Conservation (phyloP, 1,140 invertebrate species). For the Pinna nobilis region DNA sequence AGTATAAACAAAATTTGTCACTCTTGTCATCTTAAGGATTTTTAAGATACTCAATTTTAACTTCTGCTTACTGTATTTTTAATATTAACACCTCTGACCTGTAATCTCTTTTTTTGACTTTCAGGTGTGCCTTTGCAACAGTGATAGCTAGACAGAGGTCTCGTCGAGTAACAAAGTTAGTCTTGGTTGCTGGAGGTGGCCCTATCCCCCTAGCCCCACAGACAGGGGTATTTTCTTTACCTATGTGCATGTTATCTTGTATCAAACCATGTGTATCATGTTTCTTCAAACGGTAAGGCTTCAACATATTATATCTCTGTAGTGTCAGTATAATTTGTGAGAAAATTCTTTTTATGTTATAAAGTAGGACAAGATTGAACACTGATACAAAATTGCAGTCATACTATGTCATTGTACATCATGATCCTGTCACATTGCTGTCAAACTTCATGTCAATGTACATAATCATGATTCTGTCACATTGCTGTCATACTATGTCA, state of each 20-base stretch:
- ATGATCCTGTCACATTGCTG: too few relatives aligned
- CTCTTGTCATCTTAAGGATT: too few relatives aligned
- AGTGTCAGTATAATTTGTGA: background rate
- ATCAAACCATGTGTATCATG: constrained; percentile 73
- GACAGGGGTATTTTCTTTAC: constrained; percentile 75
- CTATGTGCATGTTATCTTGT: constrained; percentile 70
- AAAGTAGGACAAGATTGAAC: too few relatives aligned
- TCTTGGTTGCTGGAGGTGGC: constrained; percentile 83
- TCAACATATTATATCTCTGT: background rate
- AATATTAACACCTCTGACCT: too few relatives aligned
- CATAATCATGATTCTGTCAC: too few relatives aligned
- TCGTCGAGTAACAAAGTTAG: constrained; percentile 79
- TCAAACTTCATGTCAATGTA: too few relatives aligned
- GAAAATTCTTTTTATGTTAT: background rate
- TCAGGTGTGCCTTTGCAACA: constrained; percentile 82
- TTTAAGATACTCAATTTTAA: too few relatives aligned
- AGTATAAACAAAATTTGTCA: too few relatives aligned
- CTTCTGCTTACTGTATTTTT: too few relatives aligned
- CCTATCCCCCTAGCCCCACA: constrained; percentile 83
- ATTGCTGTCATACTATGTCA: too few relatives aligned
- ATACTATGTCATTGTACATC: too few relatives aligned
- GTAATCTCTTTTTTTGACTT: constrained; percentile 48
- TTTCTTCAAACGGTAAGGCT: constrained; percentile 72
- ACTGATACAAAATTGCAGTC: too few relatives aligned
- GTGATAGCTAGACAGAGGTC: constrained; percentile 80